phyloP scores from a whole-genome alignment of 2,113 vertebrate genomes.

The Oceanites oceanicus region DNA sequence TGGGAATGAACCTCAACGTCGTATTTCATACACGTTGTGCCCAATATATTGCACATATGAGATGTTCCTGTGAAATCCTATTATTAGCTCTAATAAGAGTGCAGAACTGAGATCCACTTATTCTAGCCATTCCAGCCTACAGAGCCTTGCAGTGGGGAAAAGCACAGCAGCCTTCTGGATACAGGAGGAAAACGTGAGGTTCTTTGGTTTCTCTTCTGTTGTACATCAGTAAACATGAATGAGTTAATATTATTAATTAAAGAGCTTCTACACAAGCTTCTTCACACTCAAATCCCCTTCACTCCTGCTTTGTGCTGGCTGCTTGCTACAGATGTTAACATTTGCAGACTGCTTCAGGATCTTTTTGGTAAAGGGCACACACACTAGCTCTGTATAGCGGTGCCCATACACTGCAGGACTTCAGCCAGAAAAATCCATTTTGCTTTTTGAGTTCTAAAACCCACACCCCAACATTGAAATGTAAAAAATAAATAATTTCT shows the following conservation, averaged over 20 bases:
- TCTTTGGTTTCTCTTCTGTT: background rate
- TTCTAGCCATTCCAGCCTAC: background rate
- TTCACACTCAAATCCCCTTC: background rate
- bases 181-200: background rate
- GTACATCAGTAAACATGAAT: background rate
- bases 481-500: background rate
- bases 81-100: background rate
- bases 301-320: background rate
- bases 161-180: background rate
- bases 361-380: background rate
- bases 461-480: background rate
- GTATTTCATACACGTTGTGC: accelerated
- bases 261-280: background rate
- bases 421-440: background rate
- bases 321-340: background rate
- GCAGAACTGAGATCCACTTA: background rate
- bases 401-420: background rate
- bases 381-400: background rate
- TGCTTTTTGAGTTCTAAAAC: background rate
- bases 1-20: background rate
- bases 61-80: background rate
- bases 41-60: background rate
- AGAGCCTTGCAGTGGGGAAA: background rate
- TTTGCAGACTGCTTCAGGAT: background rate
- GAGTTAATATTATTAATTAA: background rate